Conservation (phyloP, 1,140 invertebrate species). For the Archivesica marissinica region DNA sequence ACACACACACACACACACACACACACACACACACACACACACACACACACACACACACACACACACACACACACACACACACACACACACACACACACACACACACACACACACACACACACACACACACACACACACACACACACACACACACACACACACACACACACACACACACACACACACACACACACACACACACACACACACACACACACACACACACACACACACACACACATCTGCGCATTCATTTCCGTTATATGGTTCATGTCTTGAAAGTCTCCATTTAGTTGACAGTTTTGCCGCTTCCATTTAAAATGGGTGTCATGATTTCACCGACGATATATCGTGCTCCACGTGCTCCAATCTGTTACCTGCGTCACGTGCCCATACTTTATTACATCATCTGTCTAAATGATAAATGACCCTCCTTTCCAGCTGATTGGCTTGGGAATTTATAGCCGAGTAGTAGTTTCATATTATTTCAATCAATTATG, state of each 20-base stretch:
- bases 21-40: not conserved
- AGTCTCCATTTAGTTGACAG: too few relatives aligned
- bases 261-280: too few relatives aligned
- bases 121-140: constrained; percentile 19
- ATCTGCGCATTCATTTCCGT: not conserved
- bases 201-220: constrained; percentile 20
- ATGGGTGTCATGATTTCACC: too few relatives aligned
- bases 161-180: constrained; percentile 46
- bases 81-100: not conserved
- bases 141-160: constrained; percentile 27
- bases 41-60: not conserved
- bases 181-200: constrained; percentile 29
- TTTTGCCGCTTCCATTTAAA: too few relatives aligned
- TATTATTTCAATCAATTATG: too few relatives aligned
- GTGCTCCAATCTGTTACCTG: too few relatives aligned
- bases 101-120: not conserved
- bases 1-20: not conserved
- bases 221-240: constrained; percentile 12
- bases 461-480: too few relatives aligned
- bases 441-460: too few relatives aligned
- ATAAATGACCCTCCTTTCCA: too few relatives aligned
- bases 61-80: not conserved
- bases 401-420: too few relatives aligned
- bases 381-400: too few relatives aligned
- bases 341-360: too few relatives aligned